Base-by-base conservation (phyloP, 2,888 invertebrate genomes). In the Helicoverpa assulta region DNA sequence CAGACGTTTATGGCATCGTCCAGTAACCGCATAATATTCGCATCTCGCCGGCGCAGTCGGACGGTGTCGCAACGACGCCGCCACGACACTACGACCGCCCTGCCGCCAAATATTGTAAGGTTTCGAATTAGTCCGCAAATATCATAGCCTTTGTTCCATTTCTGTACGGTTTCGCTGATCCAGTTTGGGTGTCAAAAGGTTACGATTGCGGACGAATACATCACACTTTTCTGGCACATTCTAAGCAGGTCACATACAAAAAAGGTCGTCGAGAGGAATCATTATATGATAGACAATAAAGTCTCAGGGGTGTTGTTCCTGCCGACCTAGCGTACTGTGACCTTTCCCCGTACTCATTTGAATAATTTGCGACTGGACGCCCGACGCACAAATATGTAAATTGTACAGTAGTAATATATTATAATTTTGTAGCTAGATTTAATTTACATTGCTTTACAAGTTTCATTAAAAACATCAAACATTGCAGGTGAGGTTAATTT, bases 21-120 rank as follows among this genome's bases (percentile, higher is more conserved):
- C 86, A 84, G 78, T 76, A 74, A 83, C 89, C 89, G 91, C 88
- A 93, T 93, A 92, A 92, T 93, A 90, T 92, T 90, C 90, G 81
- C 91, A 85, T 86, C 80, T 79, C 73, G 64, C 47, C 67, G 65
- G 50, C 63, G 60, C 68, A 59, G 70, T 58, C 43, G 50, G 21
- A 29, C 55, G 62, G 65, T 68, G 70, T 60, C 67, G 69, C 67
- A 61, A 81, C 75, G 67, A 64, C 68, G 55, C 55, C 71, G 65
- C 65, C 29, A 43, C 70, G 75, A 58, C 70, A 50, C 61, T 59
- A 83, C 75, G 82, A 76, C 67, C 70, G 55, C 61, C 47, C 80
- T 76, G 82, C 78, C 72, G 26, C 57, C n/a, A 33, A 73, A 66
- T 60, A 47, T 70, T 68, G 26, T 68, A 80, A 69, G 81, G 70